Evolutionary conservation across 2,888 invertebrate genomes (phyloP), one percentile per base, ranked within the genome.

Genomic region (Drosophila yooni): DNA sequence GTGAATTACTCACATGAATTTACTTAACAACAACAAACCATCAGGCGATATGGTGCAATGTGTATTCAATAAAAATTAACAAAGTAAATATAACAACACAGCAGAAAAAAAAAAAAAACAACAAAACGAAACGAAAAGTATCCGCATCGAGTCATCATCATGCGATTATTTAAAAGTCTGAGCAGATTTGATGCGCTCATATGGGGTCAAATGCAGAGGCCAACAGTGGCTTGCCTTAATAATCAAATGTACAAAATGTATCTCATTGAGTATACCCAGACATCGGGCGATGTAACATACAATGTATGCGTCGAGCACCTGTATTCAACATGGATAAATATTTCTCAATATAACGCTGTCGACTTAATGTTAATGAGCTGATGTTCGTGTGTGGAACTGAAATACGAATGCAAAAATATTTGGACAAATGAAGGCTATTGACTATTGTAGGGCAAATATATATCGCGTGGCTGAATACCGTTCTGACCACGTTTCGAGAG

Each of bases 331-430:
- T 70, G 60, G 51, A 21, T 8, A 21, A 53, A 40, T 48, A 46
- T 73, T 72, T 40, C 48, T 27, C 50, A 72, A 72, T 34, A 21
- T 38, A 33, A 34, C 27, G 15, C 34, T 15, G 31, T 18, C 27
- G 61, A 50, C 7, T 8, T 40, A 48, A 74, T 74, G 74, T 27
- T 71, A 75, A 75, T 66, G 66, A 75, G 66, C 48, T 53, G 34
- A 25, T 25, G 53, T 33, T 36, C 51, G 31, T 29, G 48, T 73
- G 56, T 50, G 53, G 13, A 46, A 18, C 65, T 38, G 21, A 58
- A 65, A 61, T 48, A 6, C 50, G 38, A 34, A 38, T 33, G 29
- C 31, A 50, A 40, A 40, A 57, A 31, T 10, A 48, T 34, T 33
- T 48, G 33, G 27, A 36, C 21, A 18, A 21, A 50, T 29, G 50